A percentile compares a stretch with the other conserved stretches of the same genome.
phyloP scores from a whole-genome alignment of 1,140 invertebrate genomes.

The Drosophila hydei region DNA sequence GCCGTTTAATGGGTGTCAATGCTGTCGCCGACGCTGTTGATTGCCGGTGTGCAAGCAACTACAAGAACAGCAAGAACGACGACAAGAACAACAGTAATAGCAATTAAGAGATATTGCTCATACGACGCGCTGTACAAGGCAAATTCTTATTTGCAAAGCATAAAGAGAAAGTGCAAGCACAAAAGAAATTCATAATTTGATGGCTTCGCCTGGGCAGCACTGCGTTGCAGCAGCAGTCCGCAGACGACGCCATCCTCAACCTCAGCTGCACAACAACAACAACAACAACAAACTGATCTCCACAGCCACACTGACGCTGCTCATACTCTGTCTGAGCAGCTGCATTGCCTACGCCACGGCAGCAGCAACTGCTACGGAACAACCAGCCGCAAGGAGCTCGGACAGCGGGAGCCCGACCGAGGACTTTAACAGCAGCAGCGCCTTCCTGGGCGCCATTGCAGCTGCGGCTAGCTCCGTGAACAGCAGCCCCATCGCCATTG shows the following conservation, averaged over 20 bases:
- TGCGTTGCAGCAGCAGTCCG: constrained; percentile 43
- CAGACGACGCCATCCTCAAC: constrained; percentile 55
- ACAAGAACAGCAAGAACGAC: constrained; percentile 14
- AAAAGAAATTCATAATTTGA: constrained; percentile 43
- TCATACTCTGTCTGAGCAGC: constrained; percentile 66
- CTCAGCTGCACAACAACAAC: constrained; percentile 17
- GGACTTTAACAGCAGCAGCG: constrained; percentile 70
- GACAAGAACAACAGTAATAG: not conserved
- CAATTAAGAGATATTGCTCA: constrained; percentile 34
- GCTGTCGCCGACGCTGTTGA: constrained; percentile 21
- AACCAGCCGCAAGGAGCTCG: not conserved
- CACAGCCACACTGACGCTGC: constrained; percentile 64
- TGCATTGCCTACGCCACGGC: constrained; percentile 69
- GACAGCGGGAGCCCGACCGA: not conserved
- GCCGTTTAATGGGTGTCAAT: constrained; percentile 33
- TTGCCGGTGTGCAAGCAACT: constrained; percentile 13
- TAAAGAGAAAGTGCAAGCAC: not conserved
- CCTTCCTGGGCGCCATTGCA: constrained; percentile 68
- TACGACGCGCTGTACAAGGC: constrained; percentile 40
- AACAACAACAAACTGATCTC: constrained; percentile 65
- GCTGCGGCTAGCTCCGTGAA: constrained; percentile 33
- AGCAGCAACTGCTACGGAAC: constrained; percentile 31
- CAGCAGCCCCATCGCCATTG: constrained; percentile 66
- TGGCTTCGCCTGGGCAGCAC: constrained; percentile 61
- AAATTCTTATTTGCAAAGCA: not conserved